Evolutionary conservation across 2,797 vertebrate species (phyloP).

Genomic region (Spondyliosoma cantharus): DNA sequence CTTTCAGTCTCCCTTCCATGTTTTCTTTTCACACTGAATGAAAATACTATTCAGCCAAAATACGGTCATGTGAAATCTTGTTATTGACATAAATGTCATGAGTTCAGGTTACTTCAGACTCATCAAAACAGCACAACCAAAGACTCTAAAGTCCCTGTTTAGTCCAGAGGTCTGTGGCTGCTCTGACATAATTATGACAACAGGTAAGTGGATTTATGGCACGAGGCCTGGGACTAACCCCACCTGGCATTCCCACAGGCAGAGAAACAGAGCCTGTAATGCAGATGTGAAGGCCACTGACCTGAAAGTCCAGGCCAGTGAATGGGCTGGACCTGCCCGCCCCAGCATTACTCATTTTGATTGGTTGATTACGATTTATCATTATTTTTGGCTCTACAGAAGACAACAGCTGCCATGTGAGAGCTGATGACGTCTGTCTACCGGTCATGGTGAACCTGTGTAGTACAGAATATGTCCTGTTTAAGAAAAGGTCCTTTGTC

Average conservation of each 20-base stretch:
- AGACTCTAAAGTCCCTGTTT: slow-evolving; percentile 19
- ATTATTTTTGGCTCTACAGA: slow-evolving; percentile 22
- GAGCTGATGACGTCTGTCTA: neutral
- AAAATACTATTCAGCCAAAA: slow-evolving; percentile 37
- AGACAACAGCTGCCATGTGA: slow-evolving; percentile 20
- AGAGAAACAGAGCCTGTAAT: slow-evolving; percentile 35
- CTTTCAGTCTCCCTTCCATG: slow-evolving; percentile 3
- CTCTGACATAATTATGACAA: slow-evolving; percentile 12
- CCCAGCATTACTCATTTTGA: slow-evolving; percentile 48
- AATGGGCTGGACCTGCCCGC: slow-evolving; percentile 52
- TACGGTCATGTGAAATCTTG: slow-evolving; percentile 17
- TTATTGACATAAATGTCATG: slow-evolving; percentile 17
- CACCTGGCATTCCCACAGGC: slow-evolving; percentile 58
- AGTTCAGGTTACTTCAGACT: slow-evolving; percentile 25
- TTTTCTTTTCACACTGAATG: slow-evolving; percentile 27
- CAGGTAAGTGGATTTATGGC: slow-evolving; percentile 45
- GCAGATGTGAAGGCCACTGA: slow-evolving; percentile 62
- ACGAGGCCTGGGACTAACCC: slow-evolving; percentile 43
- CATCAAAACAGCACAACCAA: slow-evolving; percentile 42
- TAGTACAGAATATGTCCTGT: neutral
- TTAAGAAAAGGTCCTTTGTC: neutral
- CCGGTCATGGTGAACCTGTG: neutral
- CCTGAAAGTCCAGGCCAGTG: slow-evolving; percentile 18
- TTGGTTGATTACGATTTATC: slow-evolving; percentile 55
- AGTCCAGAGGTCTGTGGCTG: slow-evolving; percentile 45